Evolutionary conservation across 2,888 invertebrate genomes (phyloP).

Genomic region (Nephrotoma flavescens): DNA sequence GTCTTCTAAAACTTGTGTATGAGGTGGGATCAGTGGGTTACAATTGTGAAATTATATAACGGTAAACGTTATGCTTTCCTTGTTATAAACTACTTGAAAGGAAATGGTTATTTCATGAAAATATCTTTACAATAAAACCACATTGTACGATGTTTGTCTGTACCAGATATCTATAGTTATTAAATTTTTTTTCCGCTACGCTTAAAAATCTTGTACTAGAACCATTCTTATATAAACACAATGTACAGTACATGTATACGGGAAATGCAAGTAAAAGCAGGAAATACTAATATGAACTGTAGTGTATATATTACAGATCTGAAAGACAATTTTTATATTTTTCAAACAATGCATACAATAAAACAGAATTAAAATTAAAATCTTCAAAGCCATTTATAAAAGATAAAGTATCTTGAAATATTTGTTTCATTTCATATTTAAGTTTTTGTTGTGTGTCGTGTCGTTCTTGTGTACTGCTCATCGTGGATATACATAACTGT

Average conservation of each 20-base stretch:
- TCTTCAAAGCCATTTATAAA: not conserved
- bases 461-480: not conserved
- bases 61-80: too few species aligned
- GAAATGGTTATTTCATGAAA: too few species aligned
- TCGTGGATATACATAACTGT: not conserved
- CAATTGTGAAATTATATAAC: too few species aligned
- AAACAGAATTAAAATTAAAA: not conserved
- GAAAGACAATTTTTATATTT: not conserved
- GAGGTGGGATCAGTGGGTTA: too few species aligned
- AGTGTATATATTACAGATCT: not conserved
- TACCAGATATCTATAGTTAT: not conserved
- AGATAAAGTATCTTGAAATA: not conserved
- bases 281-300: not conserved
- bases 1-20: too few species aligned
- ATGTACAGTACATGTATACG: not conserved
- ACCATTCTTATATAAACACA: not conserved
- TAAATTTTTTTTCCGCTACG: not conserved
- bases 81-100: too few species aligned
- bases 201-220: not conserved
- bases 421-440: not conserved
- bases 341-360: not conserved
- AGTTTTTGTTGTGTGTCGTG: not conserved
- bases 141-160: too few species aligned
- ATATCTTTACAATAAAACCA: too few species aligned
- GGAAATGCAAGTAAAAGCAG: not conserved